Conservation (phyloP, 2,113 vertebrate genomes). For the Gopherus evgoodei region DNA sequence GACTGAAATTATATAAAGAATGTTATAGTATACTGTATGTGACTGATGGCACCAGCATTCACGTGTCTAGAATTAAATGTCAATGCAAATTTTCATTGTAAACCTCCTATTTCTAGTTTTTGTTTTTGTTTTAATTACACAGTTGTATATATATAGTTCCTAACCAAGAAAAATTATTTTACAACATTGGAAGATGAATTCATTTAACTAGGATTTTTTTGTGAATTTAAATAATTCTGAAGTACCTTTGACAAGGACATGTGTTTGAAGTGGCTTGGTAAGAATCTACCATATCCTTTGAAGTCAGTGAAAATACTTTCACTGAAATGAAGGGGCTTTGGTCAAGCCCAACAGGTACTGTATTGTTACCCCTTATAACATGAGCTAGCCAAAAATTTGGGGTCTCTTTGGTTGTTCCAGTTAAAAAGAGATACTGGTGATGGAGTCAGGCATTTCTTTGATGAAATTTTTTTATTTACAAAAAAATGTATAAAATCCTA, state of each 20-base stretch:
- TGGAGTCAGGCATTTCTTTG: neutral
- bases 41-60: neutral
- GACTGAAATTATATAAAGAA: neutral
- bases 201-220: accelerated
- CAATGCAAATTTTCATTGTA: neutral
- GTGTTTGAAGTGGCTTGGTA: too few relatives aligned
- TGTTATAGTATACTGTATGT: neutral
- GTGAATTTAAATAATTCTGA: neutral
- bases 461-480: neutral
- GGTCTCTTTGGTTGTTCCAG: neutral
- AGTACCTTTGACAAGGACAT: neutral
- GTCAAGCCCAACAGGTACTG: neutral
- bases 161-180: neutral
- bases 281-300: neutral
- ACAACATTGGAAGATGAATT: neutral
- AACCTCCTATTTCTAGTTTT: neutral
- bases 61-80: neutral
- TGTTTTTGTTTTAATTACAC: neutral
- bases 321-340: neutral
- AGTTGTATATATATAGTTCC: neutral
- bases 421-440: neutral
- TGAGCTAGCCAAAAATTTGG: neutral
- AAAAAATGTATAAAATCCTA: neutral
- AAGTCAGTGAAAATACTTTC: neutral
- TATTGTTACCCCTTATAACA: neutral